Evolutionary conservation across 2,113 vertebrate genomes (phyloP).

Genomic region (Proteles cristata): DNA sequence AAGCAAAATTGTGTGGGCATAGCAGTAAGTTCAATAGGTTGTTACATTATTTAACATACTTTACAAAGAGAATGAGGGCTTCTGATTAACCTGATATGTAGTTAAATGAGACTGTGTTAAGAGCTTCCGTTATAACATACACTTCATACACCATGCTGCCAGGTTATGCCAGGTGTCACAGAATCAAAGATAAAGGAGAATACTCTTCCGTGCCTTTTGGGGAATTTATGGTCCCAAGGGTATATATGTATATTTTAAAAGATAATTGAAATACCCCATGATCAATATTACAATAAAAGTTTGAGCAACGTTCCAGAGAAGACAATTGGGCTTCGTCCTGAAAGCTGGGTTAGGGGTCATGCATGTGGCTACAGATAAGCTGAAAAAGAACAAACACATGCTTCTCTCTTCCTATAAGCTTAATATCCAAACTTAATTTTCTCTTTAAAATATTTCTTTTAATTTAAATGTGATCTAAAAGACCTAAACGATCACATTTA

Average conservation of each 20-base stretch:
- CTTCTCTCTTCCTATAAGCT: background rate
- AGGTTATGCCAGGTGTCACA: background rate
- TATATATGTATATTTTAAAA: background rate
- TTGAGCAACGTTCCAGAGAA: background rate
- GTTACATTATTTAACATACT: background rate
- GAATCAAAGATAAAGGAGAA: background rate
- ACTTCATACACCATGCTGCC: background rate
- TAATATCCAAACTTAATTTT: background rate
- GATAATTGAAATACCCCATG: background rate
- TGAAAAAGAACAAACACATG: background rate
- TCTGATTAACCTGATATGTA: background rate
- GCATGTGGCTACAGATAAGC: background rate
- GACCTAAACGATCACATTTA: too few species aligned
- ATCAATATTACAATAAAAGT: background rate
- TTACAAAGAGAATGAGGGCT: background rate
- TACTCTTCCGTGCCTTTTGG: background rate
- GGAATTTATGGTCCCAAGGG: background rate
- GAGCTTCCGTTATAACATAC: background rate
- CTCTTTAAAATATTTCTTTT: background rate
- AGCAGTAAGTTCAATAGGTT: background rate
- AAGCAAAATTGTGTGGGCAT: background rate
- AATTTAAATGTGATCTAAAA: background rate
- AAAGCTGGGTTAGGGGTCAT: background rate
- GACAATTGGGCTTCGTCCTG: background rate
- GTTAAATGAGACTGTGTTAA: background rate